Evolutionary conservation across 37 sponge, comb jelly and placozoan species (phyloP).

Genomic region (Tethya wilhelma): DNA sequence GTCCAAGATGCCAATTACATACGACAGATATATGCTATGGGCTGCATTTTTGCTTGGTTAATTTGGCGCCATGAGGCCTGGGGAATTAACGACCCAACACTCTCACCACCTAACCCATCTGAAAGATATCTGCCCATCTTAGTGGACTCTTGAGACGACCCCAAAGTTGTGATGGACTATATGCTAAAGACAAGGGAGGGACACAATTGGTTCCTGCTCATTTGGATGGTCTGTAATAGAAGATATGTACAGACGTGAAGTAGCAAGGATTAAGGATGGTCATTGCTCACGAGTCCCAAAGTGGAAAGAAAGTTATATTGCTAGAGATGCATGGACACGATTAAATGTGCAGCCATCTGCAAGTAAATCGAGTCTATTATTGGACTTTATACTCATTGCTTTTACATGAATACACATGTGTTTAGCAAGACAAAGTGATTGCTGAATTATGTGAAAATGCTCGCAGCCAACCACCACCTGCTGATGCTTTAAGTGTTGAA

Average conservation of each 20-base stretch:
- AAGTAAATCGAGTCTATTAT: slow-evolving; percentile 1
- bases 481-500: not conserved
- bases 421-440: slow-evolving; percentile 31
- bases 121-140: too few relatives aligned
- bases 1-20: too few relatives aligned
- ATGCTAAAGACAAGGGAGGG: too few relatives aligned
- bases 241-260: slow-evolving; percentile 26
- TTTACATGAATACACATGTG: not conserved
- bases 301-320: slow-evolving; percentile 10
- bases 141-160: too few relatives aligned
- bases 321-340: not conserved
- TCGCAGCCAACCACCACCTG: not conserved
- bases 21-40: too few relatives aligned
- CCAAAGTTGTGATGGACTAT: too few relatives aligned
- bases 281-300: slow-evolving; percentile 1
- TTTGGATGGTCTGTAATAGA: slow-evolving; percentile 33
- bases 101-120: too few relatives aligned
- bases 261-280: slow-evolving; percentile 2
- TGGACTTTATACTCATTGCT: not conserved
- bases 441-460: slow-evolving; percentile 25
- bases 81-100: too few relatives aligned
- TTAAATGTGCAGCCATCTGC: slow-evolving; percentile 31
- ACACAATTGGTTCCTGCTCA: not conserved
- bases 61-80: too few relatives aligned
- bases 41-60: too few relatives aligned